Evolutionary conservation across 1,140 invertebrate genomes (phyloP).

Genomic region (Anadara kagoshimensis): DNA sequence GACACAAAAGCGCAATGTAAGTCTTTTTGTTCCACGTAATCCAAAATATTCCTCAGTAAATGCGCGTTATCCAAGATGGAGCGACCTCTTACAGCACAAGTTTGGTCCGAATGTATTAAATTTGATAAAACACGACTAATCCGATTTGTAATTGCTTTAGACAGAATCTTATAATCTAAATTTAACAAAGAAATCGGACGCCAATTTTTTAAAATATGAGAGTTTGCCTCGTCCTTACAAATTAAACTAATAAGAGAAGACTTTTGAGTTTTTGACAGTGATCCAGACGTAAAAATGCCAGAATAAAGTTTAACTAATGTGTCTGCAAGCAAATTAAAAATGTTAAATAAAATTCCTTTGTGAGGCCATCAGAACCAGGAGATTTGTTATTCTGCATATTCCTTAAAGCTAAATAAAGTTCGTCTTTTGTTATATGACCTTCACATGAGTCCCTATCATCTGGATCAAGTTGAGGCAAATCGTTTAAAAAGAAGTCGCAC

Average conservation of each 20-base stretch:
- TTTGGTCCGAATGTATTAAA: constrained; percentile 47
- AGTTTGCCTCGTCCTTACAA: constrained; percentile 39
- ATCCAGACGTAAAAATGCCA: constrained; percentile 30
- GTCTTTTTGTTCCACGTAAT: constrained; percentile 50
- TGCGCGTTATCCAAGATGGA: constrained; percentile 54
- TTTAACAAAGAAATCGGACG: too few relatives aligned
- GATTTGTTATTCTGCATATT: constrained; percentile 40
- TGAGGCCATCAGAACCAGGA: constrained; percentile 50
- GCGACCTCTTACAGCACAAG: constrained; percentile 40
- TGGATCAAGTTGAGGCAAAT: constrained; percentile 36
- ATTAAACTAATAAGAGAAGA: constrained; percentile 43
- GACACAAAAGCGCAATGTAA: constrained; percentile 33
- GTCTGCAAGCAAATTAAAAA: constrained; percentile 43
- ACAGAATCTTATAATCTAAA: constrained; percentile 52
- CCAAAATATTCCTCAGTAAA: constrained; percentile 43
- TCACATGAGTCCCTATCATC: constrained; percentile 24
- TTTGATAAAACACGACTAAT: constrained; percentile 29
- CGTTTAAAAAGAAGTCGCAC: constrained; percentile 33
- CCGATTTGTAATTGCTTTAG: constrained; percentile 43
- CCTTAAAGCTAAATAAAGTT: constrained; percentile 34
- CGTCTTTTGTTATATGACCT: constrained; percentile 24
- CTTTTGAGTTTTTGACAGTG: constrained; percentile 38
- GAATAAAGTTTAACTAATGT: constrained; percentile 33
- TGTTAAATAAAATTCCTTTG: constrained; percentile 46
- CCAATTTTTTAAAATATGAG: constrained; percentile 34